phyloP scores from a whole-genome alignment of 2,113 vertebrate species.

The Mirza zaza region DNA sequence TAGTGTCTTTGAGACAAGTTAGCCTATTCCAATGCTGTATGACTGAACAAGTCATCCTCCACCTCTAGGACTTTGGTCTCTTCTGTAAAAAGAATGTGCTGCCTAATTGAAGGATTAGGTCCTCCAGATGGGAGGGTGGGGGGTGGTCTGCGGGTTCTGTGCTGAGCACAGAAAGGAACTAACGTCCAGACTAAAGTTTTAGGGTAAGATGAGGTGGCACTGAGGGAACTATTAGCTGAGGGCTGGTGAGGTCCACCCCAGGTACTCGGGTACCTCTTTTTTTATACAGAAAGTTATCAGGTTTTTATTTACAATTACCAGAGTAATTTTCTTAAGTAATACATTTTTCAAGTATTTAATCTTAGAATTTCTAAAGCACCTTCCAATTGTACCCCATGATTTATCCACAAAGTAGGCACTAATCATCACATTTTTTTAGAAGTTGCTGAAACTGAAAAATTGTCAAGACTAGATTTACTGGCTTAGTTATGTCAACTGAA shows the following conservation, averaged over 20 bases:
- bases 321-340: neutral
- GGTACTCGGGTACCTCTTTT: no score
- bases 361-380: neutral
- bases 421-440: neutral
- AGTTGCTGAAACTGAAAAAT: neutral
- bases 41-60: neutral
- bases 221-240: no score
- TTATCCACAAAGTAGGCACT: neutral
- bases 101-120: no score
- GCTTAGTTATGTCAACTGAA: neutral
- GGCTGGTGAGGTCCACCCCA: neutral
- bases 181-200: accelerated
- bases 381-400: neutral
- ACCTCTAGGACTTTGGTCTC: neutral
- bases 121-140: neutral
- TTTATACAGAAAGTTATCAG: neutral
- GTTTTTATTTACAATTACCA: neutral
- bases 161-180: neutral
- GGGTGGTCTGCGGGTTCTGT: neutral
- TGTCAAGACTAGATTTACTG: neutral
- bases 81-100: accelerated
- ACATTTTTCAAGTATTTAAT: neutral
- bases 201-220: neutral
- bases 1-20: no score
- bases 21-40: neutral